Conservation (phyloP, 2,113 vertebrate species). For the Choloepus hoffmanni region DNA sequence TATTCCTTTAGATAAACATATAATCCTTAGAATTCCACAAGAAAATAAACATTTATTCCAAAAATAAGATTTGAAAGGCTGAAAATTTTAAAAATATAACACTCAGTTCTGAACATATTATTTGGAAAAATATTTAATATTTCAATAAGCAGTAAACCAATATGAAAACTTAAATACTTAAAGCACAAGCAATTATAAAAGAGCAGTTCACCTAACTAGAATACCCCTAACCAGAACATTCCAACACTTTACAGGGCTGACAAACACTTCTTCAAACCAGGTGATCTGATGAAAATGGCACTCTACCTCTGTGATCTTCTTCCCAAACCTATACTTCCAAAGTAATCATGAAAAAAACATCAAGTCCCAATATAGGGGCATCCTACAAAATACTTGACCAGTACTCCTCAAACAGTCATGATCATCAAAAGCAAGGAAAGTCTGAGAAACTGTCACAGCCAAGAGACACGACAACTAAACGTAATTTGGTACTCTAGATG, state of each 20-base stretch:
- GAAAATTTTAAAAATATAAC: background rate
- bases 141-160: background rate
- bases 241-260: background rate
- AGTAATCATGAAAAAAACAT: background rate
- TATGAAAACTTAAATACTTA: background rate
- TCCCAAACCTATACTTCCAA: background rate
- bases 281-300: background rate
- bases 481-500: background rate
- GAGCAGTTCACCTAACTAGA: background rate
- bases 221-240: background rate
- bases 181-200: background rate
- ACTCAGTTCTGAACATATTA: background rate
- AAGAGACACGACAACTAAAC: conserved; percentile 26
- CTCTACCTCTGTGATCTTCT: background rate
- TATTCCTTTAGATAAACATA: conserved; percentile 26
- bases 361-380: background rate
- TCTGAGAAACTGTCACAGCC: background rate
- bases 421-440: background rate
- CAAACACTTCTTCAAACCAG: background rate
- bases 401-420: conserved; percentile 12
- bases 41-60: conserved; percentile 24
- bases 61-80: conserved; percentile 46
- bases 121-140: conserved; percentile 54
- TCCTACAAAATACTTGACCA: conserved; percentile 2
- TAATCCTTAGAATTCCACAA: conserved; percentile 29